Evolutionary conservation across 2,797 vertebrate genomes (phyloP).

Genomic region (Basileuterus tristriatus): DNA sequence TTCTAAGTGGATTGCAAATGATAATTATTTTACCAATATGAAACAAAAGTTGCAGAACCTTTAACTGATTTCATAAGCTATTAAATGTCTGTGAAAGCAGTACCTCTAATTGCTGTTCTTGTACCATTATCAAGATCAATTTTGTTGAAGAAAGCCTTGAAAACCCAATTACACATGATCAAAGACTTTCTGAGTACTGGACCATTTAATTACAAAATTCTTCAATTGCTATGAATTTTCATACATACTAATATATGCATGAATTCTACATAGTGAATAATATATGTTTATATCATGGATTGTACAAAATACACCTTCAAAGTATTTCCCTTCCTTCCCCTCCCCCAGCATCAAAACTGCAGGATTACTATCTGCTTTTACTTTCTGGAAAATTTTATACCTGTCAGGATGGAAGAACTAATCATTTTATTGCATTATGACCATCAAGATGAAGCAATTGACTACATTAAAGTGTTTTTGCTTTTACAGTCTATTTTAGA

Average conservation of each 20-base stretch:
- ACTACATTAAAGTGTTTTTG: neutral
- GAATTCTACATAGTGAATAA: neutral
- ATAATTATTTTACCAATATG: neutral
- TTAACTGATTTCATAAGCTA: neutral
- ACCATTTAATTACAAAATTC: neutral
- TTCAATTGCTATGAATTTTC: neutral
- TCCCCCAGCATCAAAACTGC: neutral
- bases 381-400: neutral
- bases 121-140: neutral
- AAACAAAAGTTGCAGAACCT: neutral
- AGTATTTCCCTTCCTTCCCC: neutral
- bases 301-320: neutral
- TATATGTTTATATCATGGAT: neutral
- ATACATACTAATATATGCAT: neutral
- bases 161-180: neutral
- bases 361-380: neutral
- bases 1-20: neutral
- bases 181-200: neutral
- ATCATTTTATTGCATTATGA: neutral
- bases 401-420: neutral
- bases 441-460: neutral
- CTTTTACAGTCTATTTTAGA: neutral
- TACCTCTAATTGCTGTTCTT: neutral
- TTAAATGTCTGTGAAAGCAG: neutral
- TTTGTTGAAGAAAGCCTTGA: neutral